Conservation (phyloP, 2,888 invertebrate genomes). For the Eremobia ochroleuca region DNA sequence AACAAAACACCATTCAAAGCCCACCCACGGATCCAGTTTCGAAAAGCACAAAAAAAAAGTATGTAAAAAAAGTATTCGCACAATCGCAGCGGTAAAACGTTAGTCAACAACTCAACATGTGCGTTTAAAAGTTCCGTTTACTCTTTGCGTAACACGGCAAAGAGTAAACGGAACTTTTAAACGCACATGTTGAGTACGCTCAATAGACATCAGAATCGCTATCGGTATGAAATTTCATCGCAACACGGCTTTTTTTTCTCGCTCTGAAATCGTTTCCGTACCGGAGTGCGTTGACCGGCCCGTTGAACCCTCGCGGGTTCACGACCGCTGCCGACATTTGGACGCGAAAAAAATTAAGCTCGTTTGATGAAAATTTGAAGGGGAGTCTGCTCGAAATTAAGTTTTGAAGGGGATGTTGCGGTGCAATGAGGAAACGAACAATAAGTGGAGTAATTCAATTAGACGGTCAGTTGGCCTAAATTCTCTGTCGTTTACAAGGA, state of each 20-base stretch:
- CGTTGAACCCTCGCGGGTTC: slow-evolving; percentile 79
- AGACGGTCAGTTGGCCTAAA: slow-evolving; percentile 34
- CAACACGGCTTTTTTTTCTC: slow-evolving; percentile 71
- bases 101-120: slow-evolving; percentile 49
- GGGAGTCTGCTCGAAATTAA: slow-evolving; percentile 52
- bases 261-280: slow-evolving; percentile 72
- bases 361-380: slow-evolving; percentile 67
- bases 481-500: slow-evolving; percentile 11
- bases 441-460: slow-evolving; percentile 52
- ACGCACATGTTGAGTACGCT: too few species aligned
- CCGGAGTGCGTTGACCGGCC: slow-evolving; percentile 76
- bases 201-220: slow-evolving; percentile 78
- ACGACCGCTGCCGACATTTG: slow-evolving; percentile 81
- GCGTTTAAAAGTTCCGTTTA: slow-evolving; percentile 64
- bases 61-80: slow-evolving; percentile 35
- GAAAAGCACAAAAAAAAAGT: slow-evolving; percentile 32
- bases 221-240: slow-evolving; percentile 82
- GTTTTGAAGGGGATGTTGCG: slow-evolving; percentile 51
- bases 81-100: slow-evolving; percentile 61
- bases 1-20: slow-evolving; percentile 47
- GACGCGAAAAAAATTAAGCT: slow-evolving; percentile 70
- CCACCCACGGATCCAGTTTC: slow-evolving; percentile 51
- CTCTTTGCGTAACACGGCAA: too few species aligned
- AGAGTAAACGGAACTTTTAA: too few species aligned
- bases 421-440: slow-evolving; percentile 58